Conservation (phyloP, 2,797 vertebrate genomes). For the Enteromius viviparus region DNA sequence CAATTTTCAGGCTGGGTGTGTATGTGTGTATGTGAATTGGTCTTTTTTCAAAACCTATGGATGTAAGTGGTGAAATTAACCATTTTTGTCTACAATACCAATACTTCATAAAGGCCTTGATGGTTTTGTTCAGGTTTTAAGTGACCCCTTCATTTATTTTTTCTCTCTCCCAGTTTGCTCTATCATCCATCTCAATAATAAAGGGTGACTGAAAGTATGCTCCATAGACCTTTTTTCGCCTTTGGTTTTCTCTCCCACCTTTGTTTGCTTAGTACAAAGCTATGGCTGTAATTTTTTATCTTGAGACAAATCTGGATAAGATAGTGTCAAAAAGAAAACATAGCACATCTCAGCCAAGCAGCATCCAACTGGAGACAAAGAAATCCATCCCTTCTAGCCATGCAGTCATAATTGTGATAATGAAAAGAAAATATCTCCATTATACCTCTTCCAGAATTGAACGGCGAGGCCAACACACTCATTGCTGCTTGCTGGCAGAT, state of each 20-base stretch:
- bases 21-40: constrained; percentile 48
- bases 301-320: constrained; percentile 44
- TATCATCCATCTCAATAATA: constrained; percentile 63
- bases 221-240: constrained; percentile 50
- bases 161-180: constrained; percentile 42
- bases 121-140: constrained; percentile 36
- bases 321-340: constrained; percentile 9
- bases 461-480: neutral
- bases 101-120: constrained; percentile 41
- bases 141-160: constrained; percentile 40
- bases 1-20: constrained; percentile 42
- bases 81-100: constrained; percentile 49
- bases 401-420: constrained; percentile 45
- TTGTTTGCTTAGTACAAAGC: constrained; percentile 32
- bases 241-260: constrained; percentile 19
- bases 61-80: constrained; percentile 50
- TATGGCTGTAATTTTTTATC: constrained; percentile 48
- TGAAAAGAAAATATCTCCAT: constrained; percentile 45
- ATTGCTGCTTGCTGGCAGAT: constrained; percentile 42
- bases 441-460: constrained; percentile 21
- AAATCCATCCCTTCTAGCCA: constrained; percentile 24
- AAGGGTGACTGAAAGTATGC: constrained; percentile 58
- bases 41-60: constrained; percentile 51
- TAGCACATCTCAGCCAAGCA: neutral
- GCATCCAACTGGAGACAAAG: constrained; percentile 2